Base-by-base conservation (phyloP, 2,797 vertebrate genomes). In the Anniella stebbinsi region DNA sequence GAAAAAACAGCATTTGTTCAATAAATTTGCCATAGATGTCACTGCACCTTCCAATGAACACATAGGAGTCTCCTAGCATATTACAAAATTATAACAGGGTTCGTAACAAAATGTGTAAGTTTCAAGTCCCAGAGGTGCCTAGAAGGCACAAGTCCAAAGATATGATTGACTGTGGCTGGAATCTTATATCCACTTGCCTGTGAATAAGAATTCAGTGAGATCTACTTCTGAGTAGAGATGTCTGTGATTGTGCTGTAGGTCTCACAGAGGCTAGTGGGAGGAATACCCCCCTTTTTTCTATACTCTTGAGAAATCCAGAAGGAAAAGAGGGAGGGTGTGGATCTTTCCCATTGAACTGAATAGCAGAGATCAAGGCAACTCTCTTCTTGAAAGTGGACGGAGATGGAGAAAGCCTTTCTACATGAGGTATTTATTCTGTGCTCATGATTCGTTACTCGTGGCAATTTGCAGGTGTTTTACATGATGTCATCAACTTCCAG, bases 1-100 rank as follows among this genome's bases (percentile, higher is more conserved):
- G 70, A 13, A 4, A 80, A 73, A 21, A 54, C 54, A 87, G 82
- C 33, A 30, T 21, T 23, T 51, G 63, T 38, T 66, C 33, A 91
- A 41, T 0, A 5, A 86, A 48, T 10, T 83, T 30, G n/a, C 7
- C 33, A 2, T 8, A 28, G 84, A 9, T 1, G 17, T 36, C 5
- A 36, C 72, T 0, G 2, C 30, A n/a, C 28, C 66, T 60, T 80
- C 73, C 9, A 30, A 70, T 45, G 41, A 92, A 80, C 0, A 45
- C 7, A 75, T 45, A 70, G 0, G 0, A 0, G 45, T 33, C 75
- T 15, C 25, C 63, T 48, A 13, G 0, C 0, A 23, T 0, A 4
- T 45, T 25, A 36, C 51, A 70, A 57, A n/a, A n/a, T 63, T 57
- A 28, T 72, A 45, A 72, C 7, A 23, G 60, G 38, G 30, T 38